A percentile compares a stretch with the other conserved stretches of the same genome.
phyloP scores from a whole-genome alignment of 2,888 invertebrate genomes.

The Tetheella fluctuosa region DNA sequence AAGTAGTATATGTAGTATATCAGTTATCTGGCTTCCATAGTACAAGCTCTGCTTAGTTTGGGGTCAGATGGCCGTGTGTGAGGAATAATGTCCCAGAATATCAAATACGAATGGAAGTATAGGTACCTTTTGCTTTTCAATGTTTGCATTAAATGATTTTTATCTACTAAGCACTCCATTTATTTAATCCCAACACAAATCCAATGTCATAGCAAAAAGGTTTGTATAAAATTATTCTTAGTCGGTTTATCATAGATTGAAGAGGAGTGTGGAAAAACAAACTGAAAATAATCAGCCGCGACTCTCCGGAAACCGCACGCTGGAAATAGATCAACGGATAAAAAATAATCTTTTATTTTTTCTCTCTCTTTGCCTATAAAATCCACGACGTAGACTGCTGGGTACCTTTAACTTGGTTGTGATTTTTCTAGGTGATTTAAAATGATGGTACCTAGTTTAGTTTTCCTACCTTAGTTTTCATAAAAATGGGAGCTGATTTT shows the following conservation, averaged over 20 bases:
- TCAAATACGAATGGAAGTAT: too few relatives aligned
- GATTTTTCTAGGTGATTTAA: neutral
- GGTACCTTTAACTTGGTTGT: constrained; percentile 1
- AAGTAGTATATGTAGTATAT: too few relatives aligned
- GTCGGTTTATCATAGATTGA: constrained; percentile 12
- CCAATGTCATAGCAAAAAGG: constrained; percentile 6
- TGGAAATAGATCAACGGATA: constrained; percentile 42
- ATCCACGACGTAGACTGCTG: neutral
- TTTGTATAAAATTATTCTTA: neutral
- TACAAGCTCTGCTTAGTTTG: too few relatives aligned
- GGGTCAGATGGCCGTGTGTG: too few relatives aligned
- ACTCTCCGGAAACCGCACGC: constrained; percentile 49
- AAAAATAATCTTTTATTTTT: constrained; percentile 8
- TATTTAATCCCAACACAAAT: neutral
- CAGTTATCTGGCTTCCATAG: too few relatives aligned
- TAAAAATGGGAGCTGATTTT: neutral
- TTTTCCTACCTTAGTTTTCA: neutral
- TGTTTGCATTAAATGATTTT: neutral
- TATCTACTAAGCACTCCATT: neutral
- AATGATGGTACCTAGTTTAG: neutral
- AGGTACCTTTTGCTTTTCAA: too few relatives aligned
- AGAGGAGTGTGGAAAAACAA: constrained; percentile 46
- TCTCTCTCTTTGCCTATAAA: constrained; percentile 1
- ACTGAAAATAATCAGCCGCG: constrained; percentile 53
- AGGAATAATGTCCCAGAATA: too few relatives aligned